A percentile compares a stretch with the other conserved stretches of the same genome.
These are phyloP conservation scores for Crambe crambe DNA, from an alignment of 37 sponge, comb jelly and placozoan species.

Conservation along the genomic window DNA sequence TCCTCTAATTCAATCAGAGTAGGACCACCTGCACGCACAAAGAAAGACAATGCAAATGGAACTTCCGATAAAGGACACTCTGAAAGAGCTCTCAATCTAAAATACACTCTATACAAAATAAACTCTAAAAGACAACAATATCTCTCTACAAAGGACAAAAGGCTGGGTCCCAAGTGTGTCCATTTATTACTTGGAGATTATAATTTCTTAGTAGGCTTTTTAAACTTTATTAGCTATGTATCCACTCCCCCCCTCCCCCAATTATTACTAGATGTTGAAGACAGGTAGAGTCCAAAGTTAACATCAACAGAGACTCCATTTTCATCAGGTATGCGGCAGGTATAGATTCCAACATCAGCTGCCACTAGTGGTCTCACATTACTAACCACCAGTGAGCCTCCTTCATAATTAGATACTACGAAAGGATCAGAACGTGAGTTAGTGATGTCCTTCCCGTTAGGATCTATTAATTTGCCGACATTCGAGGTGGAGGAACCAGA, in stretches of 20 bases:
- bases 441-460: not conserved
- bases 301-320: not conserved
- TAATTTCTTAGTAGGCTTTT: not conserved
- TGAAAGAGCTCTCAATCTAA: too few species aligned
- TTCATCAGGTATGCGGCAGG: conserved; percentile 11
- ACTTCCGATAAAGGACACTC: too few species aligned
- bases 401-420: not conserved
- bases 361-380: not conserved
- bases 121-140: too few species aligned
- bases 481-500: not conserved
- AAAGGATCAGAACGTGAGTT: not conserved
- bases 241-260: not conserved
- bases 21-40: not conserved
- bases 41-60: too few species aligned
- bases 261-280: not conserved
- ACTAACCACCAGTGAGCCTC: not conserved
- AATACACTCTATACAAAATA: too few species aligned
- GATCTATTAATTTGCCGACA: not conserved
- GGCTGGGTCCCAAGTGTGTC: too few species aligned
- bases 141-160: too few species aligned
- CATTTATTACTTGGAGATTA: too few species aligned
- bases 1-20: not conserved
- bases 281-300: conserved; percentile 6
- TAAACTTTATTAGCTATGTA: not conserved
- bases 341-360: conserved; percentile 2